Conservation (phyloP, 92 coral and sea anemone species). For the Paragorgia papillata region DNA sequence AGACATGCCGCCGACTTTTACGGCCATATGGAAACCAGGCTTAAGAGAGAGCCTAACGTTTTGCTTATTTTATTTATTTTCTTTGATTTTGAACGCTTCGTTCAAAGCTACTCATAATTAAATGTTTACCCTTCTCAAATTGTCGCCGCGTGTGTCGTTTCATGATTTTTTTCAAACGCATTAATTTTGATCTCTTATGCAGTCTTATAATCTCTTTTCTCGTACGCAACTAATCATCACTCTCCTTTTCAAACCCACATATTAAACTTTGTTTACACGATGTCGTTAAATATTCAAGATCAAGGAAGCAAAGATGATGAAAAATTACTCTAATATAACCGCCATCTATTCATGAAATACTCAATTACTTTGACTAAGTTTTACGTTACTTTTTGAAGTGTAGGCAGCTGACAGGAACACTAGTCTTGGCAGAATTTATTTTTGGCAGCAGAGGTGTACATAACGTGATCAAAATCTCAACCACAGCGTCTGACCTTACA, state of each 20-base stretch:
- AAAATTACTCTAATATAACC: conserved; percentile 1
- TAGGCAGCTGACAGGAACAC: no score
- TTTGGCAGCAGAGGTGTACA: no score
- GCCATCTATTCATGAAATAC: no score
- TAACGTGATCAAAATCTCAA: background rate
- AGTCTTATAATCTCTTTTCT: background rate
- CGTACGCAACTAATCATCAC: background rate
- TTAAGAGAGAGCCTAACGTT: no score
- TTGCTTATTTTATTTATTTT: no score
- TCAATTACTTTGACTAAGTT: no score
- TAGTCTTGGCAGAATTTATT: no score
- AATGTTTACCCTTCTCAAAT: background rate
- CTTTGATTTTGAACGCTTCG: background rate
- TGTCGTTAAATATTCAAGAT: conserved; percentile 6
- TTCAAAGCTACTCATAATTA: background rate
- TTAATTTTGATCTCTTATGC: background rate
- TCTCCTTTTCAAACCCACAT: background rate
- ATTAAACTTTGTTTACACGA: conserved; percentile 2
- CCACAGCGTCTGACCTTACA: background rate
- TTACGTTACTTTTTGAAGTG: no score
- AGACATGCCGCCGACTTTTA: no score
- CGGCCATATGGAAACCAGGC: no score
- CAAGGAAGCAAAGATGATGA: background rate
- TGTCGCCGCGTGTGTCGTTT: background rate
- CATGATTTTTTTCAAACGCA: background rate